Base-by-base conservation (phyloP, 2,113 vertebrate species). In the Otis tarda region DNA sequence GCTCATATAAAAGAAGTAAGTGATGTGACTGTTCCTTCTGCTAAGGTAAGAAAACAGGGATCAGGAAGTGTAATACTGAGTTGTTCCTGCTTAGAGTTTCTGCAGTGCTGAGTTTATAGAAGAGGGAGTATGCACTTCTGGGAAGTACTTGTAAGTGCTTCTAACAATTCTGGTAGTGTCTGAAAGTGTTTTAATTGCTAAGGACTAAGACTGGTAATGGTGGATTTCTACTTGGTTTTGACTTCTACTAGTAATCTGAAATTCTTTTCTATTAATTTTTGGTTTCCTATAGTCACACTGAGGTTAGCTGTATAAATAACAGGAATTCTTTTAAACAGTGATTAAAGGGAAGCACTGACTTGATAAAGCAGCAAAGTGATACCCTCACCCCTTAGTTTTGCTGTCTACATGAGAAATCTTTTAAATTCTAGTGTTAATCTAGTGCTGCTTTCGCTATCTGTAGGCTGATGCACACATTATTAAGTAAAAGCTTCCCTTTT, bases 221-320 rank as follows among this genome's bases (percentile, higher is more conserved):
- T 10, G 15, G 22, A 0, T 1, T 31, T 47, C 71, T 43, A 16
- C 19, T 45, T n/a, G 1, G 1, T 39, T 83, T 76, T 17, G 73
- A 55, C 11, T 83, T 80, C 27, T 69, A 10, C 12, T 64, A 14
- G 45, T 80, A n/a, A 86, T 64, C 57, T 50, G 63, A 52, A 69
- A 16, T 4, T 61, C 14, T 81, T 70, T 81, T 64, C 20, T 63
- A 4, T 49, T 64, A 4, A 4, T 37, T 68, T 37, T 75, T 52
- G 24, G 20, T 71, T 78, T 45, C 27, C 23, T 56, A 0, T 45
- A 60, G 65, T 37, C 25, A 59, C 14, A 24, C 5, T 80, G 28
- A 50, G 3, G 7, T 63, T 92, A 64, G 7, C 16, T 56, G 24
- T 68, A 21, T 17, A 43, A 87, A 39, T 79, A 50, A 37, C 11